phyloP scores from a whole-genome alignment of 2,797 vertebrate genomes.

The Catharus ustulatus region DNA sequence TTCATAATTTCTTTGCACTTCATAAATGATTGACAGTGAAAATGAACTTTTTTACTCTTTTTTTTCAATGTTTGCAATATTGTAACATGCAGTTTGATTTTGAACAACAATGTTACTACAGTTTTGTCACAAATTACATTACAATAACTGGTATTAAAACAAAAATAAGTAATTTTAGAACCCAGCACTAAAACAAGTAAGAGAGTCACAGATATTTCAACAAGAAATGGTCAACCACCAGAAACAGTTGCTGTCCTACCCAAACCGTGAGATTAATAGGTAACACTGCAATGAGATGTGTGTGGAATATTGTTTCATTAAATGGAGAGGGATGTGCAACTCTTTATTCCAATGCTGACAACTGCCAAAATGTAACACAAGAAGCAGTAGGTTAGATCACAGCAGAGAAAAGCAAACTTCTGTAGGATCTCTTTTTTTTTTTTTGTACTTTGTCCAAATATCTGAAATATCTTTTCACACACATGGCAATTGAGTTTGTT shows the following conservation, averaged over 20 bases:
- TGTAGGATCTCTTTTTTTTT: not conserved
- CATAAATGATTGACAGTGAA: not conserved
- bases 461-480: not conserved
- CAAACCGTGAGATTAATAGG: not conserved
- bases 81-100: not conserved
- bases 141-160: not conserved
- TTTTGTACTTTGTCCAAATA: not conserved
- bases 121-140: not conserved
- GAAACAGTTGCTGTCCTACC: not conserved
- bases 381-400: not conserved
- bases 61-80: not conserved
- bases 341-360: not conserved
- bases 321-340: not conserved
- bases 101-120: not conserved
- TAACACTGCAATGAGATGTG: not conserved
- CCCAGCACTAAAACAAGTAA: not conserved
- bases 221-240: not conserved
- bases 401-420: not conserved
- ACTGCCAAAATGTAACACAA: not conserved
- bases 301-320: not conserved
- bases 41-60: not conserved
- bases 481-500: not conserved
- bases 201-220: not conserved
- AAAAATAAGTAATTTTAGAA: not conserved
- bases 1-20: not conserved